Evolutionary conservation across 2,797 vertebrate genomes (phyloP), one percentile per base, ranked within the genome.

Genomic region (Helicolenus hilgendorfi): DNA sequence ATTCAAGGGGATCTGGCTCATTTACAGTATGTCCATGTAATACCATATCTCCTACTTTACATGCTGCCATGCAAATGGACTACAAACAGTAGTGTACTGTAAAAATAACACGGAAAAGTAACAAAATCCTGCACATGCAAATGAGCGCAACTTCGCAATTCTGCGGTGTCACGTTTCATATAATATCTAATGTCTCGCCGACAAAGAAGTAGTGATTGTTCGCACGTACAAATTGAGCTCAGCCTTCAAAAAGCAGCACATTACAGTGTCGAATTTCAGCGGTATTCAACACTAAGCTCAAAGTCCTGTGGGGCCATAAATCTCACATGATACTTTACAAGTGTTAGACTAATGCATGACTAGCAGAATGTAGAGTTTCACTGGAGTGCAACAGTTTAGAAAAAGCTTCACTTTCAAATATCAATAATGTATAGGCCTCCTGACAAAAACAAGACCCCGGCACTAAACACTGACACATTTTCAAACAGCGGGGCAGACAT

Each of bases 391-490:
- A 64, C 24, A 81, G 85, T 92, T 91, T 81, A 84, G 60, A 92
- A 64, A 79, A 62, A 86, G 74, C 83, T 38, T 86, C 62, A 31
- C 83, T 86, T 84, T 88, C 20, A 74, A 79, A 88, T 72, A 88
- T 91, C 64, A 82, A 72, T 85, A 85, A 88, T 77, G 58, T 80
- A 88, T 20, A 78, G 65, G 15, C 36, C 36, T 3, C 58, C 45
- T n/a, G 84, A 90, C 70, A 68, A 76, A 91, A 87, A 87, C 75
- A 85, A 86, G 87, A 41, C 38, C 49, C 27, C 1, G 4, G 56
- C 59, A 38, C 27, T 86, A 83, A 83, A 79, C n/a, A 9, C n/a
- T 79, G 75, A 85, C 86, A 81, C 27, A 22, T 84, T 85, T 85
- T 81, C 84, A 86, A 89, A 88, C 91, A 87, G 36, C 1, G 1